Conservation (phyloP, 2,888 invertebrate species). For the Lithophane ornitopus region DNA sequence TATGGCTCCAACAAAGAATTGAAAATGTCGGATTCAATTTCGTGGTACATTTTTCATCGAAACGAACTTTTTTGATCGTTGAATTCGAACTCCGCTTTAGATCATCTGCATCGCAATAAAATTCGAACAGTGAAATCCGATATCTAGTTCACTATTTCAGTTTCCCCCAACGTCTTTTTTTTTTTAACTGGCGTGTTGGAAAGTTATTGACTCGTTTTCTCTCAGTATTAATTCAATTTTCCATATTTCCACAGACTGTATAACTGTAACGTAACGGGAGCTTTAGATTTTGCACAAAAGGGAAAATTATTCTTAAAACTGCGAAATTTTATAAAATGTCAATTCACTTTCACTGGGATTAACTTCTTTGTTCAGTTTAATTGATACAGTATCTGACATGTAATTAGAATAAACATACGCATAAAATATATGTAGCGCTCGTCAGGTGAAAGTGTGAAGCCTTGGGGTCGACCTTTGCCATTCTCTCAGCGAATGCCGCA, state of each 20-base stretch:
- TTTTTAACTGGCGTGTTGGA: neutral
- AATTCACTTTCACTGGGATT: conserved; percentile 14
- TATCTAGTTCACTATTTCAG: conserved; percentile 37
- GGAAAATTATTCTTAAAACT: neutral
- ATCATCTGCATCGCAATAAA: conserved; percentile 30
- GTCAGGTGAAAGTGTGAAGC: conserved; percentile 59
- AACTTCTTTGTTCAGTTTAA: conserved; percentile 31
- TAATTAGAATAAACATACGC: conserved; percentile 51
- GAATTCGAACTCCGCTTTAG: conserved; percentile 26
- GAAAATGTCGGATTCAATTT: conserved; percentile 24
- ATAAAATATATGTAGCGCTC: conserved; percentile 47
- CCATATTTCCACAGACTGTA: neutral
- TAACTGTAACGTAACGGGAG: neutral
- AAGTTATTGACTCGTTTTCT: neutral
- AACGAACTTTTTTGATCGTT: conserved; percentile 24
- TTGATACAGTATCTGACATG: conserved; percentile 16
- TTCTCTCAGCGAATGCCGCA: conserved; percentile 71
- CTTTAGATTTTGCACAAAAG: conserved; percentile 1
- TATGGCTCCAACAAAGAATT: conserved; percentile 22
- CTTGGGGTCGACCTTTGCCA: conserved; percentile 76
- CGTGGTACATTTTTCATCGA: conserved; percentile 35
- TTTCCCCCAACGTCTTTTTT: conserved; percentile 13
- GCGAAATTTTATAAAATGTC: conserved; percentile 18
- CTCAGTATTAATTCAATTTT: conserved; percentile 9
- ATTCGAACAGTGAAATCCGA: conserved; percentile 18